Conservation (phyloP, 2,113 vertebrate genomes). For the Laticauda colubrina region DNA sequence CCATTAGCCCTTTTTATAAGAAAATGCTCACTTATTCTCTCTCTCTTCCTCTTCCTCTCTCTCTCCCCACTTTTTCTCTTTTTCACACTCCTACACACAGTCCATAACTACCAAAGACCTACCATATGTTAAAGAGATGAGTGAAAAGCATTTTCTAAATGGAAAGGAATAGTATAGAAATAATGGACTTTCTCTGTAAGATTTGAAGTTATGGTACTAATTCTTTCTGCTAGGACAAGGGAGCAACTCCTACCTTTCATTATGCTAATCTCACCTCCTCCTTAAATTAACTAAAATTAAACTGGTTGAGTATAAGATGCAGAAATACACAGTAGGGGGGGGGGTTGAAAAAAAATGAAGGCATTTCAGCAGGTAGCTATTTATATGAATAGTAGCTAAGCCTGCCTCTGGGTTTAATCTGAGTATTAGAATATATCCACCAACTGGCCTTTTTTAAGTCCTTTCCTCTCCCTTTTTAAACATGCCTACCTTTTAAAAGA, state of each 20-base stretch:
- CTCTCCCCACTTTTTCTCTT: no score
- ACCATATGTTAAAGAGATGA: constrained; percentile 13
- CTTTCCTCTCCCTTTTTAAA: not conserved
- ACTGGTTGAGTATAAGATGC: not conserved
- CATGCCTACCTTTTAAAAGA: not conserved
- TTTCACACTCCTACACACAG: no score
- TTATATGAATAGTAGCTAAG: not conserved
- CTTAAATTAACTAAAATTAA: constrained; percentile 3
- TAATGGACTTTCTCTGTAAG: not conserved
- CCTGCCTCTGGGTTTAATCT: not conserved
- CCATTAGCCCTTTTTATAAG: not conserved
- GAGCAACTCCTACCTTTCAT: not conserved
- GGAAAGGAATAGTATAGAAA: constrained; percentile 1
- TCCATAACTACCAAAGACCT: not conserved
- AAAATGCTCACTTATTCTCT: not conserved
- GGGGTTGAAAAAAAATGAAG: not conserved
- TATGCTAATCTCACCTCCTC: not conserved
- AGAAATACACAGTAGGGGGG: not conserved
- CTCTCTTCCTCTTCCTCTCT: no score
- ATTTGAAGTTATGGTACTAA: not conserved
- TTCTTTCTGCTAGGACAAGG: not conserved
- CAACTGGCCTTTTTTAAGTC: not conserved
- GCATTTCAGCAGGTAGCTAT: not conserved
- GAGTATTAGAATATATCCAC: not conserved
- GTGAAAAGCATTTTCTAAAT: not conserved